phyloP scores from a whole-genome alignment of 2,888 invertebrate genomes.

The Scaptomyza tumidula region DNA sequence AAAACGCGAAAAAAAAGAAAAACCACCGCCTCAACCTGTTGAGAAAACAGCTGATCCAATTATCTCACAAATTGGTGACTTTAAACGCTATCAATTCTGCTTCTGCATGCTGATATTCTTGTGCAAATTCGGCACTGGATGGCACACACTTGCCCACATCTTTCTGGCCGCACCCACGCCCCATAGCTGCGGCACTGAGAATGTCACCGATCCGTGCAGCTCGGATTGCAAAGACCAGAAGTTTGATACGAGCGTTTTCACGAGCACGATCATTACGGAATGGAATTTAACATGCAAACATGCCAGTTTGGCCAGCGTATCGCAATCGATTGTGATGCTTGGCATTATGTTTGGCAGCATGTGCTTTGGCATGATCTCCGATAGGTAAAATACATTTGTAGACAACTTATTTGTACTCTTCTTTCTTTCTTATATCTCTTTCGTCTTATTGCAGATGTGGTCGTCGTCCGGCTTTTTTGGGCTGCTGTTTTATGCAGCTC shows the following conservation, averaged over 20 bases:
- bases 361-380: slow-evolving; percentile 90
- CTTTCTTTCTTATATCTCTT: neutral
- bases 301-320: slow-evolving; percentile 89
- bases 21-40: slow-evolving; percentile 42
- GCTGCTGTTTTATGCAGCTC: slow-evolving; percentile 90
- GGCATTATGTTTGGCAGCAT: slow-evolving; percentile 91
- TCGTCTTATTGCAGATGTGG: slow-evolving; percentile 87
- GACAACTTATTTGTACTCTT: too few relatives aligned
- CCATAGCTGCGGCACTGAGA: slow-evolving; percentile 85
- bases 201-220: slow-evolving; percentile 85
- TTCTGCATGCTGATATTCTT: slow-evolving; percentile 89
- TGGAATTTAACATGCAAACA: slow-evolving; percentile 88
- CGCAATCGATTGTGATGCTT: slow-evolving; percentile 91
- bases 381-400: slow-evolving; percentile 86
- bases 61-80: slow-evolving; percentile 89
- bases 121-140: slow-evolving; percentile 91
- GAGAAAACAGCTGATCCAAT: slow-evolving; percentile 86
- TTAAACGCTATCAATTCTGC: slow-evolving; percentile 91
- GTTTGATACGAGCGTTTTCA: slow-evolving; percentile 88
- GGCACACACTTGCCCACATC: slow-evolving; percentile 92
- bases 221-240: slow-evolving; percentile 86
- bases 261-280: slow-evolving; percentile 90
- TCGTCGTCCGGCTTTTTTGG: slow-evolving; percentile 89
- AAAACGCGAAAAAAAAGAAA: neutral
- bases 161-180: slow-evolving; percentile 90